Evolutionary conservation across 2,888 invertebrate genomes (phyloP).

Genomic region (Neocrepidodera transversa): DNA sequence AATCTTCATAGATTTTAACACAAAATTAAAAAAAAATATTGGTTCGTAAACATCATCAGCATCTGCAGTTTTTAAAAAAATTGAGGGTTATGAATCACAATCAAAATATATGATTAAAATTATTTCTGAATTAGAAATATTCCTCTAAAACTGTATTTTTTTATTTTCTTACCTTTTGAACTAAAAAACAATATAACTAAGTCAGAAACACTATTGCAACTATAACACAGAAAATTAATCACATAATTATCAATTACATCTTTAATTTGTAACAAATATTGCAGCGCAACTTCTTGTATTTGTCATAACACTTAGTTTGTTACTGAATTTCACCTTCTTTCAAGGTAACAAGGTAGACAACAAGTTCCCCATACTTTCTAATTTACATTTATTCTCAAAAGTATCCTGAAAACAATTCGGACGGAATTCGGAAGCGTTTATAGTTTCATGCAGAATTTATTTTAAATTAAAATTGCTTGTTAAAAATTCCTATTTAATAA

Average conservation of each 20-base stretch:
- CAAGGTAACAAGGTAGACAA: constrained; percentile 45
- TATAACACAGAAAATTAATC: background rate
- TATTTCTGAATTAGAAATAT: too few species aligned
- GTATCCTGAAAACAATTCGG: constrained; percentile 3
- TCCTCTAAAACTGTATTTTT: background rate
- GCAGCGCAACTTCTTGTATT: background rate
- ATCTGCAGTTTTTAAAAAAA: background rate
- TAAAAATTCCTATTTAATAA: background rate
- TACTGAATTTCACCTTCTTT: constrained; percentile 34
- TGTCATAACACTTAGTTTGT: background rate
- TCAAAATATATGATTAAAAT: too few species aligned
- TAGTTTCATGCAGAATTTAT: background rate
- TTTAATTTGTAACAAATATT: background rate
- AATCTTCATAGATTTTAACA: too few species aligned
- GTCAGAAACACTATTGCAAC: background rate
- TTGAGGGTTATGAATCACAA: background rate
- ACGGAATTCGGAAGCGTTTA: too few species aligned
- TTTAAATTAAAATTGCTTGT: background rate
- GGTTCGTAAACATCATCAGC: too few species aligned
- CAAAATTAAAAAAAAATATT: too few species aligned
- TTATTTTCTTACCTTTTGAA: background rate
- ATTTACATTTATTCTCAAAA: background rate
- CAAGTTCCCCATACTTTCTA: constrained; percentile 30
- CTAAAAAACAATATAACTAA: background rate
- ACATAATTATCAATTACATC: background rate